phyloP scores from a whole-genome alignment of 2,113 vertebrate genomes.

The Hippocampus comes region DNA sequence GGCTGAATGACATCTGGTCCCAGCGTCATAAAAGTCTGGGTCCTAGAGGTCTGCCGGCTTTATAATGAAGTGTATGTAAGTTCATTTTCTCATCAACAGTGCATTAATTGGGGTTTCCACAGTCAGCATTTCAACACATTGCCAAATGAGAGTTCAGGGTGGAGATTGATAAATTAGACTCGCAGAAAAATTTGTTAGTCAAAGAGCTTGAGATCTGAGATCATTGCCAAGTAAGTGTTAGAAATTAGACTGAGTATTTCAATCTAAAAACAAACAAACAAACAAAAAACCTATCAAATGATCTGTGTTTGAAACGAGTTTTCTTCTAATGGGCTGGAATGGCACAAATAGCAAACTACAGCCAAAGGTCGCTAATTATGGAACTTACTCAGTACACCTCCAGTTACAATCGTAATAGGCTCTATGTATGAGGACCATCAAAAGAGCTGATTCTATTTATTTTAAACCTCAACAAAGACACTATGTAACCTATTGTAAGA shows the following conservation, averaged over 20 bases:
- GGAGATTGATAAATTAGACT: slow-evolving; percentile 44
- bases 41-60: slow-evolving; percentile 71
- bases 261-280: background rate
- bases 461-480: slow-evolving; percentile 23
- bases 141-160: slow-evolving; percentile 15
- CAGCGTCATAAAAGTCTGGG: slow-evolving; percentile 68
- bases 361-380: background rate
- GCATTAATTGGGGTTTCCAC: slow-evolving; percentile 71
- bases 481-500: slow-evolving; percentile 26
- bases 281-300: background rate
- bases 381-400: background rate
- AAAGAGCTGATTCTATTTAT: slow-evolving; percentile 8
- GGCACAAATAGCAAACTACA: background rate
- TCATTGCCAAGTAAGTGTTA: background rate
- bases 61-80: slow-evolving; percentile 89
- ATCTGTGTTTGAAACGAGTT: background rate
- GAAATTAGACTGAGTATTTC: background rate
- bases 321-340: background rate
- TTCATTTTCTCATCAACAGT: slow-evolving; percentile 85
- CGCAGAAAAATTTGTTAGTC: background rate
- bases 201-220: background rate
- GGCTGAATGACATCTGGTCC: slow-evolving; percentile 74
- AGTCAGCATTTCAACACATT: slow-evolving; percentile 41
- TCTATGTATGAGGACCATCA: slow-evolving; percentile 14
- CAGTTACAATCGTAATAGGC: background rate